phyloP scores from a whole-genome alignment of 2,113 vertebrate genomes.

The Peromyscus californicus region DNA sequence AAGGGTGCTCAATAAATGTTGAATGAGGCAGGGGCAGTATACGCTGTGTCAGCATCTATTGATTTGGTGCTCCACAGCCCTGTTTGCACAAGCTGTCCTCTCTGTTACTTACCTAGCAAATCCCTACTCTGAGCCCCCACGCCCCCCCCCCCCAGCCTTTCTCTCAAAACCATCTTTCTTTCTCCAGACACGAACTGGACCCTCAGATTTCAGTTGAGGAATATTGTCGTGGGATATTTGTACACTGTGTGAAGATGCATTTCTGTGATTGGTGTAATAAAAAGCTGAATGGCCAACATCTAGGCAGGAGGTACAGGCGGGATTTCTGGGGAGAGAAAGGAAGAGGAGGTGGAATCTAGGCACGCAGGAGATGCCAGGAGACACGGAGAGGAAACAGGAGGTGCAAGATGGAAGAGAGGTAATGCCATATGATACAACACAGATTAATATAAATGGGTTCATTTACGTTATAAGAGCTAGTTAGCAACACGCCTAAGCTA shows the following conservation, averaged over 20 bases:
- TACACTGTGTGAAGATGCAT: background rate
- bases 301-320: background rate
- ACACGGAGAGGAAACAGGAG: background rate
- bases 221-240: background rate
- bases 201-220: background rate
- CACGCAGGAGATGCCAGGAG: background rate
- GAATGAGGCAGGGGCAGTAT: background rate
- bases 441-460: background rate
- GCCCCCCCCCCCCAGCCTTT: no score
- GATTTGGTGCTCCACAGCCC: rapidly evolving
- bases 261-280: background rate
- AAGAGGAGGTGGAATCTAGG: background rate
- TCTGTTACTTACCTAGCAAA: background rate
- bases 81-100: background rate
- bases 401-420: background rate
- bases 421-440: background rate
- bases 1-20: background rate
- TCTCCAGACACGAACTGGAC: background rate
- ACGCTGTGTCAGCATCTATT: background rate
- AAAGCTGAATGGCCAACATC: background rate
- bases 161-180: background rate
- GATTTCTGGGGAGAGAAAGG: background rate
- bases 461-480: background rate
- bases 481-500: background rate
- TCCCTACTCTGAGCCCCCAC: background rate